phyloP scores from a whole-genome alignment of 2,797 vertebrate genomes.

The Vultur gryphus region DNA sequence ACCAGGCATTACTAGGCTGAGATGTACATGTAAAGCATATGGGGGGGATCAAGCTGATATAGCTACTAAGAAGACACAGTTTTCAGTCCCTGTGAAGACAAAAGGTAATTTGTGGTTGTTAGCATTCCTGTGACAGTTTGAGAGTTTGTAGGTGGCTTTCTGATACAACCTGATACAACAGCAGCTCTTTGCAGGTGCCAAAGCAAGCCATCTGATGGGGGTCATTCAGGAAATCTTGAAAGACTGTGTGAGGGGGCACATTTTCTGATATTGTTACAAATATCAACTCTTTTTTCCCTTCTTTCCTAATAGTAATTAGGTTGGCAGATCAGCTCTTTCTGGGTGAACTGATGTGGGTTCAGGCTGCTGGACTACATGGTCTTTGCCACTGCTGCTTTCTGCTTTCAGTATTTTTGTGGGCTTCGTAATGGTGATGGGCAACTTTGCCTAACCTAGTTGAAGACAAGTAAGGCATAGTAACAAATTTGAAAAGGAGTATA shows the following conservation, averaged over 20 bases:
- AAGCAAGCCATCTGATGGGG: not conserved
- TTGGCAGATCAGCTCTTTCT: not conserved
- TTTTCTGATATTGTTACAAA: not conserved
- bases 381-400: not conserved
- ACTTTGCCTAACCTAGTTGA: not conserved
- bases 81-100: not conserved
- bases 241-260: not conserved
- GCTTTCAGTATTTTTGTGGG: not conserved
- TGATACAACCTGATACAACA: not conserved
- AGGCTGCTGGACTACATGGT: not conserved
- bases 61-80: not conserved
- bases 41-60: not conserved
- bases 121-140: not conserved
- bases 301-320: not conserved
- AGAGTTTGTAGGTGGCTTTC: not conserved
- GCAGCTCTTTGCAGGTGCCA: not conserved
- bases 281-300: fast-evolving
- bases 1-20: not conserved
- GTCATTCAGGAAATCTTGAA: not conserved
- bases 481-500: not conserved
- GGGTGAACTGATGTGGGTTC: not conserved
- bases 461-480: not conserved
- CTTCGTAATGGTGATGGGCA: not conserved
- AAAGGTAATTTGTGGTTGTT: not conserved
- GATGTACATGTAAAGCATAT: fast-evolving